Percentiles rank a stretch among this genome's conserved stretches.
Conservation (phyloP, 1,140 invertebrate genomes). For the Meloidogyne exigua region DNA sequence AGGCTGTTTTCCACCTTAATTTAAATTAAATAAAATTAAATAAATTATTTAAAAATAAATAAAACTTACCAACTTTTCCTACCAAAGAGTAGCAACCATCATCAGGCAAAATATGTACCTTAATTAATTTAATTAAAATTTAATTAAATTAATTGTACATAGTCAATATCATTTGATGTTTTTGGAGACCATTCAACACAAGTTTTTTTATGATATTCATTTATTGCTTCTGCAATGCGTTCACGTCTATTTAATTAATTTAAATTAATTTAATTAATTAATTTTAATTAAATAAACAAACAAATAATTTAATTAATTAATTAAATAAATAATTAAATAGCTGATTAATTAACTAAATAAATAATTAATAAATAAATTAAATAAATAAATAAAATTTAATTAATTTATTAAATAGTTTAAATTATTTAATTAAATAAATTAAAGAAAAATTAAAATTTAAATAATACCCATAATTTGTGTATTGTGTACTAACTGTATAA, state of each 20-base stretch:
- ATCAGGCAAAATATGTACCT: slow-evolving; percentile 61
- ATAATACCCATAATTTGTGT: slow-evolving; percentile 34
- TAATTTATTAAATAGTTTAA: too few species aligned
- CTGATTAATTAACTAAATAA: too few species aligned
- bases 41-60: slow-evolving; percentile 47
- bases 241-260: slow-evolving; percentile 41
- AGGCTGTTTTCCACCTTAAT: slow-evolving; percentile 62
- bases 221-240: slow-evolving; percentile 57
- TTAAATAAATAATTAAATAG: too few species aligned
- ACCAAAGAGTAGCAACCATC: slow-evolving; percentile 62
- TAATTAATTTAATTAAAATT: slow-evolving; percentile 9
- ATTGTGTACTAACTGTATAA: slow-evolving; percentile 40
- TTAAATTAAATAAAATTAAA: slow-evolving; percentile 14
- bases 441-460: neutral
- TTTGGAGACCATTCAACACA: slow-evolving; percentile 61
- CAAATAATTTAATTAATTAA: too few species aligned
- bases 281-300: too few species aligned
- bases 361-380: too few species aligned
- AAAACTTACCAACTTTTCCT: slow-evolving; percentile 66
- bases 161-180: slow-evolving; percentile 42
- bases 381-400: too few species aligned
- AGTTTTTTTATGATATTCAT: slow-evolving; percentile 55
- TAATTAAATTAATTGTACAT: slow-evolving; percentile 15
- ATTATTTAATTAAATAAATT: too few species aligned
- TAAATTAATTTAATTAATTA: too few species aligned